Conservation (phyloP, 2,113 vertebrate species). For the Callaeas wilsoni region DNA sequence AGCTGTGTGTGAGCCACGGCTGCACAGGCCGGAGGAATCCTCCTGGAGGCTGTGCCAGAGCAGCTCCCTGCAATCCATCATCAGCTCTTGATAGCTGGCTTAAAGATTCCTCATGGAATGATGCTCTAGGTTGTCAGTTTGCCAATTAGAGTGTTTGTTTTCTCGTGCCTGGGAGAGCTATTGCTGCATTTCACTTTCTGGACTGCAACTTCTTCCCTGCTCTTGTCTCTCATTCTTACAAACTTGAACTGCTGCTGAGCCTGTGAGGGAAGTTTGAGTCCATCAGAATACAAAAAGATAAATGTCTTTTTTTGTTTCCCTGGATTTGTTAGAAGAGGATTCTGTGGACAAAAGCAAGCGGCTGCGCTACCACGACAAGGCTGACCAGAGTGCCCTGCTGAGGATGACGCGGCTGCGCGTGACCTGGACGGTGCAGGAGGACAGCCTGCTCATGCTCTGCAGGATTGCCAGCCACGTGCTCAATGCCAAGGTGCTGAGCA, state of each 20-base stretch:
- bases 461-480: slow-evolving; percentile 87
- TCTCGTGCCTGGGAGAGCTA: not conserved
- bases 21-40: not conserved
- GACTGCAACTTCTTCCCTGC: not conserved
- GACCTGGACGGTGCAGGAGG: slow-evolving; percentile 87
- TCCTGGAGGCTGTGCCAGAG: not conserved
- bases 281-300: not conserved
- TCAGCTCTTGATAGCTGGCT: not conserved
- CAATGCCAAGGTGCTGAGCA: slow-evolving; percentile 82
- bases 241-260: not conserved
- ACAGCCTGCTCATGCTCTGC: slow-evolving; percentile 92
- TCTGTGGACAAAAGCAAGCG: slow-evolving; percentile 60
- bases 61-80: not conserved
- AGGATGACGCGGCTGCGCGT: slow-evolving; percentile 91
- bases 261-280: not conserved
- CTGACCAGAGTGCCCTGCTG: slow-evolving; percentile 85
- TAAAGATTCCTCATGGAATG: not conserved
- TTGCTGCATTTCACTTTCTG: not conserved
- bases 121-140: not conserved
- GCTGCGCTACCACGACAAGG: slow-evolving; percentile 82
- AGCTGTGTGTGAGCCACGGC: not conserved
- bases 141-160: not conserved
- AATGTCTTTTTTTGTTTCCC: not conserved
- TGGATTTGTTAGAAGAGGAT: not conserved
- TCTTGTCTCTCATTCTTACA: not conserved